These are phyloP conservation scores for Tachyglossus aculeatus DNA, from an alignment of 2,797 vertebrate genomes.

Conservation along the genomic window DNA sequence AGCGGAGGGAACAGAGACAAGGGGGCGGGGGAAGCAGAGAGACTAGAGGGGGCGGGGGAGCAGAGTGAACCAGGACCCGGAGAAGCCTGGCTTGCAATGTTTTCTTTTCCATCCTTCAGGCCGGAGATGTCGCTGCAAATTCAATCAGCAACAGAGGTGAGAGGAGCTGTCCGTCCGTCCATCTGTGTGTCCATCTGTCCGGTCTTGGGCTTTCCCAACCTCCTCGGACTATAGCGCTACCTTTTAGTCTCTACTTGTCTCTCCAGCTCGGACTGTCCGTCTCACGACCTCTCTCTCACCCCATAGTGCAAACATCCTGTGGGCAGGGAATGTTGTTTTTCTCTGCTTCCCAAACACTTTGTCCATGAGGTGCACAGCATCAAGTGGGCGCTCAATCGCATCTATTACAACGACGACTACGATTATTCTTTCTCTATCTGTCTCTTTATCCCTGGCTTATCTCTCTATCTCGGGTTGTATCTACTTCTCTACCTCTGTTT, in stretches of 20 bases:
- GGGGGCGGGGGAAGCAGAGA: neutral
- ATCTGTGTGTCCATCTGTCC: neutral
- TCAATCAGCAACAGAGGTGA: constrained; percentile 81
- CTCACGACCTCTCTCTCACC: neutral
- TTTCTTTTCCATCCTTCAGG: constrained; percentile 62
- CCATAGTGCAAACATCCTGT: no score
- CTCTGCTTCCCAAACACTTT: no score
- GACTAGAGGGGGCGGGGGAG: neutral
- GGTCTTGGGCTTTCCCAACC: neutral
- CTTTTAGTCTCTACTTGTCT: neutral
- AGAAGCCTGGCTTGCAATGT: neutral
- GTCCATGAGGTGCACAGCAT: no score
- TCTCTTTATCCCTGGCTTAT: neutral
- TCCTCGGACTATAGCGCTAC: neutral
- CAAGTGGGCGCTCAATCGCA: no score
- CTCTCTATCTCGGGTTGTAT: neutral
- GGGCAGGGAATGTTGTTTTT: no score
- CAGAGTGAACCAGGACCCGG: neutral
- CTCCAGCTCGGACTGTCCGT: neutral
- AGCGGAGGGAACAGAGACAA: neutral
- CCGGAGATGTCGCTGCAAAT: constrained; percentile 84
- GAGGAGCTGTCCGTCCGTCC: neutral
- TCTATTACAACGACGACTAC: no score
- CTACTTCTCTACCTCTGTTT: neutral
- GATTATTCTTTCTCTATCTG: neutral